Conservation (phyloP, 2,797 vertebrate genomes). For the Bradypus variegatus region DNA sequence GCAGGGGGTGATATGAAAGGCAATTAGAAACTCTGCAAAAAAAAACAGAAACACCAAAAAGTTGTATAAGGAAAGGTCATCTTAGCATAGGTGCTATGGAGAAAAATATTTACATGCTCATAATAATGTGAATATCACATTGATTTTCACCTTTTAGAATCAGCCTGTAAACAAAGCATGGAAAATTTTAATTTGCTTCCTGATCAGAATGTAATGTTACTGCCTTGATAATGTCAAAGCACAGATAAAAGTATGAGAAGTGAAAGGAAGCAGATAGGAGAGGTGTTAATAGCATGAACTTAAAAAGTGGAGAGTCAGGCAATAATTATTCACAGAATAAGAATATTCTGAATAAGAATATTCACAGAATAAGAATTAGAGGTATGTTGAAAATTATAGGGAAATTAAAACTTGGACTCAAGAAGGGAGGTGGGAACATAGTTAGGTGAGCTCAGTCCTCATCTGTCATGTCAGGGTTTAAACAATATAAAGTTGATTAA, state of each 20-base stretch:
- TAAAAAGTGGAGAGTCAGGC: background rate
- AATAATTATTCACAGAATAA: background rate
- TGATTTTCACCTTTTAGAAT: background rate
- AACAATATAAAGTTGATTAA: background rate
- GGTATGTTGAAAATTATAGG: background rate
- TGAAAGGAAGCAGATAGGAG: background rate
- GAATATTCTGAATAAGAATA: too few relatives aligned
- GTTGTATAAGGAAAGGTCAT: background rate
- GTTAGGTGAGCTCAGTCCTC: background rate
- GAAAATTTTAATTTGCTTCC: background rate
- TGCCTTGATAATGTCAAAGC: background rate
- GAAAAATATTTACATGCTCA: background rate
- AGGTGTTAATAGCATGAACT: background rate
- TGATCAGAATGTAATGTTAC: background rate
- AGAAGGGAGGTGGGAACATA: background rate
- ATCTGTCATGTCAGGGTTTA: background rate
- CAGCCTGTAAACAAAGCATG: background rate
- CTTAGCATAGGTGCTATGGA: background rate
- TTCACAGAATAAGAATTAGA: background rate
- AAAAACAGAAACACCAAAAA: background rate
- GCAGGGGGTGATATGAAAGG: background rate
- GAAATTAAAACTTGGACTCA: conserved; percentile 8
- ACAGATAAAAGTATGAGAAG: background rate
- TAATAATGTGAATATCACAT: background rate
- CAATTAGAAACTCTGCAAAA: background rate